Evolutionary conservation across 2,113 vertebrate species (phyloP), one percentile per base, ranked within the genome.

Genomic region (Cebus imitator): DNA sequence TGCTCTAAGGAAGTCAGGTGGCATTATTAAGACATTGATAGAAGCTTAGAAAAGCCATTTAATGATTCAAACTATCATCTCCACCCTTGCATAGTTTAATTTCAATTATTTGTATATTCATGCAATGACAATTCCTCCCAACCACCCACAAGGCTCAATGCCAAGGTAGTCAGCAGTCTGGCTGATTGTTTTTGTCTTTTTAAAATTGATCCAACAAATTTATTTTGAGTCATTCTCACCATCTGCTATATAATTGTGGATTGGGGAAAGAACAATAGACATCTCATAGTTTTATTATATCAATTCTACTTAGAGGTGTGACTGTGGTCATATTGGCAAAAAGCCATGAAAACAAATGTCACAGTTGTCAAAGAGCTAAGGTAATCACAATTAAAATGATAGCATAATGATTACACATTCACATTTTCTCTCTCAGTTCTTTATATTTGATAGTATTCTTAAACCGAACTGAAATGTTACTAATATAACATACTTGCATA

Each of bases 161-260:
- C 79, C 96, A 98, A 87, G 58, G 85, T 94, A 96, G 93, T 97
- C 86, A 94, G 82, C 78, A 78, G 40, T 78, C 86, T 97, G 91
- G 73, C 86, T 94, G 94, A 91, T 78, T 91, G 87, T 95, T 97
- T 97, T 94, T 96, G 78, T 91, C 88, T 95, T 96, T 90, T 93
- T 37, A 96, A 96, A 97, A 97, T 95, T 96, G 94, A 97, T 97
- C 81, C 92, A 94, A 90, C 81, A 95, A 83, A 98, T 97, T 92
- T 96, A 92, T 97, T 97, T 90, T 82, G 95, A 96, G 37, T 89
- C 82, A 80, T 91, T 91, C 87, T 94, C 85, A 95, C 95, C 94
- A 96, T 96, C 87, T 98, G 92, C 92, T 96, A 58, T 20, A 86
- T 96, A 97, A 97, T 96, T 97, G 85, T 95, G 70, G 68, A 55